Evolutionary conservation across 2,113 vertebrate species (phyloP).

Genomic region (Aegithalos caudatus): DNA sequence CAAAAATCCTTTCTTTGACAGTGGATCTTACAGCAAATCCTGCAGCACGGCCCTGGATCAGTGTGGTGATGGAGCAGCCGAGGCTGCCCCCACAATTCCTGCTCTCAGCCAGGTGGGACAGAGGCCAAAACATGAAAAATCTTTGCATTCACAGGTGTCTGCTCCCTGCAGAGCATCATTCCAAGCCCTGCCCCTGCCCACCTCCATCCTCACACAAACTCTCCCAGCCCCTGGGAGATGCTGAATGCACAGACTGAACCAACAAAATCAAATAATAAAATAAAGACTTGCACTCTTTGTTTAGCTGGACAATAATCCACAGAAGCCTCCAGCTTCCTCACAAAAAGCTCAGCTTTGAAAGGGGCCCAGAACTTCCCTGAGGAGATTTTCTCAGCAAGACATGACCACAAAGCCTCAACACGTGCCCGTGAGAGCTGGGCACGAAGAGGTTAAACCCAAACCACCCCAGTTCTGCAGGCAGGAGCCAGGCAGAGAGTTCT

Average conservation of each 20-base stretch:
- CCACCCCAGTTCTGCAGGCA: background rate
- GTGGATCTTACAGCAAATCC: background rate
- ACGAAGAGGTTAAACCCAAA: background rate
- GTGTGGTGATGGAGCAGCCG: fast-evolving
- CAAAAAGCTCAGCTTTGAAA: background rate
- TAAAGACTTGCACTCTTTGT: background rate
- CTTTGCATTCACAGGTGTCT: background rate
- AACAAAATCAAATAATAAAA: background rate
- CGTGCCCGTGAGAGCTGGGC: fast-evolving
- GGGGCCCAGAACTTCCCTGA: background rate
- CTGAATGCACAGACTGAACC: background rate
- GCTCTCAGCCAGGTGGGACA: background rate
- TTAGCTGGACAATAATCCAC: background rate
- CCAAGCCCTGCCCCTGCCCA: background rate
- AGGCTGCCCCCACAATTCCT: background rate
- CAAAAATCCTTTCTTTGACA: background rate
- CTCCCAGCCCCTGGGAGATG: background rate
- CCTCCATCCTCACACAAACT: background rate
- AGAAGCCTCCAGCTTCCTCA: background rate
- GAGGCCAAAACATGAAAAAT: background rate
- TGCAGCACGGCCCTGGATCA: background rate
- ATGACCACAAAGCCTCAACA: fast-evolving
- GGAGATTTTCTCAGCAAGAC: background rate
- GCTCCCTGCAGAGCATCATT: background rate
- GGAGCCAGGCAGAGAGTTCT: background rate